A percentile compares a stretch with the other conserved stretches of the same genome.
Conservation (phyloP, 37 sponge, comb jelly and placozoan species). For the Crambe crambe region DNA sequence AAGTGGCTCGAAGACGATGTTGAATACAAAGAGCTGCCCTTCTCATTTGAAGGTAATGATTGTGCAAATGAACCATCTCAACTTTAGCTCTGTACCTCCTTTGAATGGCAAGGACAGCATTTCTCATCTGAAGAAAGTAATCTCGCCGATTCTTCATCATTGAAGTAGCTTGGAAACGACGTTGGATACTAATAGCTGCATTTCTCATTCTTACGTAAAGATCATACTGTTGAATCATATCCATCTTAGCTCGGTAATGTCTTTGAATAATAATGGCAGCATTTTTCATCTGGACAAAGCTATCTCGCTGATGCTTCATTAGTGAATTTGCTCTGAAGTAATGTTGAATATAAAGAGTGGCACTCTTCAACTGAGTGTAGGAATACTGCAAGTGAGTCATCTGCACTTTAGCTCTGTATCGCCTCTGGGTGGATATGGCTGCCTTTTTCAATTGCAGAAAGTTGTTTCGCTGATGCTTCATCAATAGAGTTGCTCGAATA, state of each 20-base stretch:
- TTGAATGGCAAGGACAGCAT: background rate
- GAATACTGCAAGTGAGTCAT: background rate
- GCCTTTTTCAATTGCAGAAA: constrained; percentile 17
- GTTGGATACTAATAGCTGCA: background rate
- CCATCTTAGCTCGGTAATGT: background rate
- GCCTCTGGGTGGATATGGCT: constrained; percentile 42
- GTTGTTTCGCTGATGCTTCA: background rate
- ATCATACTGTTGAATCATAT: background rate
- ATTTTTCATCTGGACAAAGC: background rate
- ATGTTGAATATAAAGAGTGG: background rate
- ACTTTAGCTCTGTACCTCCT: background rate
- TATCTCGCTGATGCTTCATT: background rate
- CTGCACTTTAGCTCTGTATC: background rate
- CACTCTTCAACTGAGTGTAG: background rate
- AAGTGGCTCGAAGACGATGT: background rate
- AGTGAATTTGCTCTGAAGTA: background rate
- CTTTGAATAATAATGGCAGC: constrained; percentile 26
- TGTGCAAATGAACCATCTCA: background rate
- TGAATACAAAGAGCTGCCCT: background rate
- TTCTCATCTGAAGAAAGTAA: background rate
- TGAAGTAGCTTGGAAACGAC: background rate
- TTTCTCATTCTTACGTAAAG: background rate
- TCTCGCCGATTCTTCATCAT: background rate
- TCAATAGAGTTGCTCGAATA: background rate
- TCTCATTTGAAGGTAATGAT: background rate